Percentiles rank a stretch among this genome's conserved stretches.
These are phyloP conservation scores for Hymenochirus boettgeri DNA, from an alignment of 2,113 vertebrate genomes.

Conservation along the genomic window DNA sequence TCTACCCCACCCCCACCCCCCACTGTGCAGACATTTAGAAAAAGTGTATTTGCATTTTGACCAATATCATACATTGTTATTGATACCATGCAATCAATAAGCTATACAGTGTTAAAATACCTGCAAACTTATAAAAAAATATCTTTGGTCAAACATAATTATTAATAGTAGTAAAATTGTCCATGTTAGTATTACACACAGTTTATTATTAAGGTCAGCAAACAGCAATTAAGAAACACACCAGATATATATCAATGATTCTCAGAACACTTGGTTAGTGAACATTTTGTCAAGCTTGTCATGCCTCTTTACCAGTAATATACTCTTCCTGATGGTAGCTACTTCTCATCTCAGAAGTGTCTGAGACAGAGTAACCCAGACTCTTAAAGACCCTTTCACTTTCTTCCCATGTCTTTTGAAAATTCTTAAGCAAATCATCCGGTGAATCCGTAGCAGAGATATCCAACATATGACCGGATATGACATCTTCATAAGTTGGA, in stretches of 20 bases:
- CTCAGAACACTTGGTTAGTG: constrained; percentile 39
- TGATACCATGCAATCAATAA: too few species aligned
- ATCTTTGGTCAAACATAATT: too few species aligned
- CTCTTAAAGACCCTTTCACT: constrained; percentile 75
- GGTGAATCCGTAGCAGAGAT: constrained; percentile 64
- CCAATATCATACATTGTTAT: too few species aligned
- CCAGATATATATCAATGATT: not conserved
- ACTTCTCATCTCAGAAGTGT: constrained; percentile 59
- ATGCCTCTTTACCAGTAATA: constrained; percentile 66
- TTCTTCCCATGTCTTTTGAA: constrained; percentile 77
- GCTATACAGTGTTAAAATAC: too few species aligned
- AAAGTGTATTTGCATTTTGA: too few species aligned
- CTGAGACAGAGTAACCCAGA: constrained; percentile 67
- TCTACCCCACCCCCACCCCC: too few species aligned
- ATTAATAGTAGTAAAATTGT: not conserved
- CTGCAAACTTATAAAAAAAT: too few species aligned
- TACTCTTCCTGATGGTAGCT: constrained; percentile 61
- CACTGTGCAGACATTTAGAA: too few species aligned
- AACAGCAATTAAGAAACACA: not conserved
- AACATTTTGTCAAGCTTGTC: constrained; percentile 52
- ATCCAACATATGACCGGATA: constrained; percentile 67
- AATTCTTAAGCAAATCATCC: constrained; percentile 69
- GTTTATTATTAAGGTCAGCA: constrained; percentile 11
- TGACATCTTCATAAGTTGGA: constrained; percentile 82
- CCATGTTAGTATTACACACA: constrained; percentile 39